A percentile compares a stretch with the other conserved stretches of the same genome.
These are phyloP conservation scores for Hemiscyllium ocellatum DNA, from an alignment of 2,113 vertebrate genomes.

Conservation along the genomic window DNA sequence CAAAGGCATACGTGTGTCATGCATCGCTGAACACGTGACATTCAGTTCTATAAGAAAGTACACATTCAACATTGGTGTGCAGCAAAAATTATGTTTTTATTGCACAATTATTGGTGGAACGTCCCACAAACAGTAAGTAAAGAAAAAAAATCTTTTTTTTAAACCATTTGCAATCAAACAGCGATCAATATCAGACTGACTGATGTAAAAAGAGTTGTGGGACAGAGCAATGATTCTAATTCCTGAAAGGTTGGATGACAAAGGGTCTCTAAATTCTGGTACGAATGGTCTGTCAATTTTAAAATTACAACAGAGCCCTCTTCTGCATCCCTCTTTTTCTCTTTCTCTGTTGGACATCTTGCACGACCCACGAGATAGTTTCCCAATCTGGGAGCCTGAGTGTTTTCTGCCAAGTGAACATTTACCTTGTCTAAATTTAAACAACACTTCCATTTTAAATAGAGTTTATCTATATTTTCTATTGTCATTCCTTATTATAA, in stretches of 20 bases:
- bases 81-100: constrained; percentile 27
- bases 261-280: neutral
- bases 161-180: constrained; percentile 36
- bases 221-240: neutral
- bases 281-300: neutral
- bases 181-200: constrained; percentile 27
- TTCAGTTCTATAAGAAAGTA: neutral
- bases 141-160: neutral
- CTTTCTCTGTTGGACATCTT: neutral
- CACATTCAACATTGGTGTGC: constrained; percentile 24
- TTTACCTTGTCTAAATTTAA: neutral
- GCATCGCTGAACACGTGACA: neutral
- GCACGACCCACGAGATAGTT: neutral
- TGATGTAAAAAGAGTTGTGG: constrained; percentile 24
- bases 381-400: neutral
- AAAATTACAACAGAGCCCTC: neutral
- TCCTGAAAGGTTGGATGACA: neutral
- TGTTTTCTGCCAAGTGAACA: neutral
- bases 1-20: neutral
- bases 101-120: constrained; percentile 32
- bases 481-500: neutral
- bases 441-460: neutral
- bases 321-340: neutral
- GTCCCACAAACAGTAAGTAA: constrained; percentile 32
- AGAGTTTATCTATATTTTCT: neutral